Evolutionary conservation across 53 echinoderm and acorn worm species (phyloP), one percentile per base, ranked within the genome.

Genomic region (Mesocentrotus franciscanus): DNA sequence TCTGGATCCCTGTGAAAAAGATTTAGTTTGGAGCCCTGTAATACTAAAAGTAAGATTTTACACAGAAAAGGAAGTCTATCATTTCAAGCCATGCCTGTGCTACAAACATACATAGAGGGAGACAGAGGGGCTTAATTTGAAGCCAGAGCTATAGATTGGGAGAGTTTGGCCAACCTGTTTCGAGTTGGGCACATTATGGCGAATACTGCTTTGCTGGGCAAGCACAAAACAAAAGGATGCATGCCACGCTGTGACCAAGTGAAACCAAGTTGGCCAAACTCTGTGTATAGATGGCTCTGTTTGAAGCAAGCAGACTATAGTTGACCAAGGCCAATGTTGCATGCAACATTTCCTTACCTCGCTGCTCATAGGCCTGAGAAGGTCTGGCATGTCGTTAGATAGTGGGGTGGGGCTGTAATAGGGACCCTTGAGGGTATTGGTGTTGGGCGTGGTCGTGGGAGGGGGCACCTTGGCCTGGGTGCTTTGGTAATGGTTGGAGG

Each of bases 391-490:
- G 66, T 61, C 60, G 35, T 94, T 85, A 10, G 66, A 94, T 3
- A 87, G 34, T 4, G 93, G 93, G 79, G 93, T 93, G 72, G 96
- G 96, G 60, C 97, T 96, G 94, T 97, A 96, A 83, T 97, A 98
- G 64, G 98, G 98, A 57, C 97, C 97, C 90, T 97, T 98, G 87
- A 97, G 95, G 76, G 97, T 96, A 4, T 85, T 85, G 62, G 87
- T 94, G 60, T 85, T 85, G 64, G 87, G 85, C 49, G 85, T 9
- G 87, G 85, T 26, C 59, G 16, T 0, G 33, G 34, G 90, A 15
- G 39, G 92, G 39, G 84, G 83, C 10, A 29, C 29, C 76, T 85
- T 85, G 35, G 85, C 87, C 26, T 72, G 87, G n/a, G 98, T 97
- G 75, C 96, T 93, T 22, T 97, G 97, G 95, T 97, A 97, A 90